These are phyloP conservation scores for Strigamia maritima DNA, from an alignment of 2,888 invertebrate genomes.

Conservation along the genomic window DNA sequence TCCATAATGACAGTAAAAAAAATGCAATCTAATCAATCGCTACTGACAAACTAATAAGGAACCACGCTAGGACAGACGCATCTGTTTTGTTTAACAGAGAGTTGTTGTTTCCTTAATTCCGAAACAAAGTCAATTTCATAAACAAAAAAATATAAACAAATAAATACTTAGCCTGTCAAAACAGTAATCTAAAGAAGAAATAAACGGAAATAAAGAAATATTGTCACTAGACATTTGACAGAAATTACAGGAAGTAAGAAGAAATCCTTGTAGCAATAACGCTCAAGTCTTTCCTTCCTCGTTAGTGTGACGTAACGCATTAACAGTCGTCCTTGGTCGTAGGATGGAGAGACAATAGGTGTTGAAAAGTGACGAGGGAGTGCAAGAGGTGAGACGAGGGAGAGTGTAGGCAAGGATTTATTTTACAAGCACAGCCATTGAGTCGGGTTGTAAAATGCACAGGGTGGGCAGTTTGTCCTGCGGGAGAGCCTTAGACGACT, in stretches of 20 bases:
- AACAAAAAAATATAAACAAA: background rate
- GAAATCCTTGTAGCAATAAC: slow-evolving; percentile 32
- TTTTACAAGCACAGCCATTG: slow-evolving; percentile 35
- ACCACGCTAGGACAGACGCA: background rate
- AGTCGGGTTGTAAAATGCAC: slow-evolving; percentile 31
- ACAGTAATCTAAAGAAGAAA: background rate
- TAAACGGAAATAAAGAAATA: background rate
- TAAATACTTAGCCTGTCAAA: background rate
- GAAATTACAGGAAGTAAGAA: background rate
- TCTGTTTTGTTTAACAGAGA: background rate
- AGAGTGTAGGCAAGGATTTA: slow-evolving; percentile 37
- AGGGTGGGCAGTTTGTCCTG: slow-evolving; percentile 37
- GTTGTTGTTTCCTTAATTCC: background rate
- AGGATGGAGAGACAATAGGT: slow-evolving; percentile 38
- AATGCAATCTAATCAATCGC: background rate
- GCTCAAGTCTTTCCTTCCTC: slow-evolving; percentile 30
- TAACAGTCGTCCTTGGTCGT: slow-evolving; percentile 35
- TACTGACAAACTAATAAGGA: slow-evolving; percentile 22
- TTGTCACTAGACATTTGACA: background rate
- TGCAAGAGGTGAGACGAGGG: slow-evolving; percentile 32
- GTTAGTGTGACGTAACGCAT: slow-evolving; percentile 38
- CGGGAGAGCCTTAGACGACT: slow-evolving; percentile 35
- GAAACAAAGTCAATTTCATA: background rate
- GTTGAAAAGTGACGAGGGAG: slow-evolving; percentile 31
- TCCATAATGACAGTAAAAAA: background rate